Base-by-base conservation (phyloP, 2,888 invertebrate species). In the Luffia ferchaultella region DNA sequence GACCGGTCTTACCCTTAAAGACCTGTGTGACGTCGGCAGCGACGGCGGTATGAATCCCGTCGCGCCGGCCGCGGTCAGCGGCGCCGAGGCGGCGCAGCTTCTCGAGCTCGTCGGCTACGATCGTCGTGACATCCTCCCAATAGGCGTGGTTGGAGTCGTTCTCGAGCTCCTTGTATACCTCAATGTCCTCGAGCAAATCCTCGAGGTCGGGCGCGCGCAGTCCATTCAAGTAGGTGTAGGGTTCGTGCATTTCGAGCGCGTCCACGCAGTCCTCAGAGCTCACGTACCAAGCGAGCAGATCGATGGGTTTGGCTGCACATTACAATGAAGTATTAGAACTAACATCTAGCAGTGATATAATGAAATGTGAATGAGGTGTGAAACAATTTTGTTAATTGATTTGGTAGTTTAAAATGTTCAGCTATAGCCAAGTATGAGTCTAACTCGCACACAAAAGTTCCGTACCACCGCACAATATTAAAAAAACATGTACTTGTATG, bases 211-310 rank as follows among this genome's bases (percentile, higher is more conserved):
- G 90, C 3, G 93, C 88, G 16, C 92, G 91, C 51, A 98, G 83
- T 0, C 98, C 97, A 66, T 96, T 94, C 1, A 99, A 86, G 69
- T 97, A 97, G 0, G 94, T 93, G 69, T 98, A 97, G 0, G 99
- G 98, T 70, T 99, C 98, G 67, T 97, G 96, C 95, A 99, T 96
- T 82, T 98, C 98, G 18, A 98, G 91, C 0, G 96, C 94, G 62
- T 97, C 93, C 49, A 94, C 93, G 44, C 79, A 74, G 61, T 94
- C 93, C 63, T 96, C 94, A 0, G 93, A 92, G 67, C 93, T 93
- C 51, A 98, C 95, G 65, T 98, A 99, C 83, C 98, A 95, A 0
- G 98, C 98, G 50, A 99, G 80, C 55, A 98, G 85, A 85, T 99
- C 99, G 58, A 99, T 99, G 0, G 99, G 98, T 68, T 99, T 99